These are phyloP conservation scores for Heterodera schachtii DNA, from an alignment of 1,140 invertebrate species.

Conservation along the genomic window DNA sequence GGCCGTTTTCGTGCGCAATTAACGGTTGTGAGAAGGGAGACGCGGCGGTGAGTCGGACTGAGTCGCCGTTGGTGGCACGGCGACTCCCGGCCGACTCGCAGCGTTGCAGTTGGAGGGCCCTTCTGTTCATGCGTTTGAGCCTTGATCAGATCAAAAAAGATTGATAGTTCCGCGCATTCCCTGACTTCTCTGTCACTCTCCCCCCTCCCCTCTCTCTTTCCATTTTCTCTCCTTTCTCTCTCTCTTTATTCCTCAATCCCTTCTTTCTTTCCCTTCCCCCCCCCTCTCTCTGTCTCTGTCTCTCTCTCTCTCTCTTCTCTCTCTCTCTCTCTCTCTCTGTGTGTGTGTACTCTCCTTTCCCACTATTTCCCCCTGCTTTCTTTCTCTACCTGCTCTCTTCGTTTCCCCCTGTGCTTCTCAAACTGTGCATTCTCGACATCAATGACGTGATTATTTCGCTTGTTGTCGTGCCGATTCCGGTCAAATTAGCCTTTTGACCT, in stretches of 20 bases:
- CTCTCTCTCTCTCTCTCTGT: not conserved
- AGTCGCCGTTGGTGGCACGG: not conserved
- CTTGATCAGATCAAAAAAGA: not conserved
- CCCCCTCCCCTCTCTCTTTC: too few species aligned
- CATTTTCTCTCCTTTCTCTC: too few species aligned
- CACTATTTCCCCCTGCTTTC: too few species aligned
- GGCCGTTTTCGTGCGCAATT: not conserved
- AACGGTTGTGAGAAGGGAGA: conserved; percentile 2
- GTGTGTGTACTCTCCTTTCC: too few species aligned
- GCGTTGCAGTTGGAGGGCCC: not conserved
- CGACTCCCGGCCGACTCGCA: conserved; percentile 7
- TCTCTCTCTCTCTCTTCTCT: too few species aligned
- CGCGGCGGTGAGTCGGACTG: not conserved
- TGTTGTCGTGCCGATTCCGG: conserved; percentile 56
- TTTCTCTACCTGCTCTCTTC: not conserved
- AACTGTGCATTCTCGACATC: conserved; percentile 50
- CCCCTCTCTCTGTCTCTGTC: too few species aligned
- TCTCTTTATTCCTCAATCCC: too few species aligned
- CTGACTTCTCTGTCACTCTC: too few species aligned
- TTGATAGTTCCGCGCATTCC: too few species aligned
- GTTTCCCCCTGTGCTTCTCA: conserved; percentile 41
- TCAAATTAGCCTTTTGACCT: conserved; percentile 56
- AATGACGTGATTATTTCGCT: conserved; percentile 57
- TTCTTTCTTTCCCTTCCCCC: too few species aligned
- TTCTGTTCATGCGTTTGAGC: conserved; percentile 4